phyloP scores from a whole-genome alignment of 2,888 invertebrate genomes.

The Ryuthela nishihirai region DNA sequence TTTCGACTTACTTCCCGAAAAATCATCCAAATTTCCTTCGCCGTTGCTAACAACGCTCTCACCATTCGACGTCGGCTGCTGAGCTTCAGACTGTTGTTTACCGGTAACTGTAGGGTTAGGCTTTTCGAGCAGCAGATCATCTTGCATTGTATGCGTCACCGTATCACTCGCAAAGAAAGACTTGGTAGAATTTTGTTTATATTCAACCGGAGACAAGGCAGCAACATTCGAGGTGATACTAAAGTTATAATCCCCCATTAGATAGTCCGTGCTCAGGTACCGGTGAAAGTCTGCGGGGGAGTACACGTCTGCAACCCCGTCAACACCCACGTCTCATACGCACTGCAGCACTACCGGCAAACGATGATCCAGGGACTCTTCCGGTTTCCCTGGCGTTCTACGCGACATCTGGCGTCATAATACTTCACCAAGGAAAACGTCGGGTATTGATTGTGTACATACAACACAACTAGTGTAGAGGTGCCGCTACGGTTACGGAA shows the following conservation, averaged over 20 bases:
- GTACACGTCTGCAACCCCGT: too few species aligned
- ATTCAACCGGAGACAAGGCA: conserved; percentile 23
- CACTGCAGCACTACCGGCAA: conserved; percentile 35
- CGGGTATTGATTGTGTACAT: conserved; percentile 24
- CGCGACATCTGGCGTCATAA: conserved; percentile 30
- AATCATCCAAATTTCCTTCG: conserved; percentile 33
- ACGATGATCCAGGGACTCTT: conserved; percentile 18
- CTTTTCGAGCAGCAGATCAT: conserved; percentile 33
- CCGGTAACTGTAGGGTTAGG: conserved; percentile 14
- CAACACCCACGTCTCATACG: conserved; percentile 19
- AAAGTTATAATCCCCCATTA: conserved; percentile 38
- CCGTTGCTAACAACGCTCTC: conserved; percentile 19
- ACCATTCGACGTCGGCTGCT: conserved; percentile 45
- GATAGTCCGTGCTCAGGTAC: conserved; percentile 13
- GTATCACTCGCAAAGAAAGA: conserved; percentile 16
- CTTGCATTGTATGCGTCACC: conserved; percentile 27
- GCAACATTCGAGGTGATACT: conserved; percentile 27
- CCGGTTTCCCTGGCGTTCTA: conserved; percentile 17
- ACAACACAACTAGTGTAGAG: conserved; percentile 15
- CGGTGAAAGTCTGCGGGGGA: too few species aligned
- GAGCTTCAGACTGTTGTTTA: conserved; percentile 31
- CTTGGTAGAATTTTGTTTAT: conserved; percentile 19
- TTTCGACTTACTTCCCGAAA: conserved; percentile 29
- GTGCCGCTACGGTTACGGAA: conserved; percentile 8
- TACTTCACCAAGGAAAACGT: background rate